Evolutionary conservation across 2,797 vertebrate species (phyloP).

Genomic region (Pantherophis alleghaniensis): DNA sequence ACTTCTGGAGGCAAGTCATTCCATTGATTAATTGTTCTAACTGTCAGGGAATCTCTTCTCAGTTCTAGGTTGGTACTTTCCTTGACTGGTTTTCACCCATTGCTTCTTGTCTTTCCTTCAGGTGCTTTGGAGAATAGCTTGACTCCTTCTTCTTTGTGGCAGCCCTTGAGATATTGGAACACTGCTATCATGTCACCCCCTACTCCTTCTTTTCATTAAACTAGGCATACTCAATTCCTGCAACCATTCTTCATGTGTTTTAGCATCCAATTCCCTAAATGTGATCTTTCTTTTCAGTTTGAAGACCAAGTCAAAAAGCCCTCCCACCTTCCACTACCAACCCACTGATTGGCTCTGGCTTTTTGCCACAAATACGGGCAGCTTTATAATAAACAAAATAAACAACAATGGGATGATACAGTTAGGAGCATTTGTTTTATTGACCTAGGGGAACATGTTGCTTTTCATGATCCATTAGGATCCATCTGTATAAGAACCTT

Average conservation of each 20-base stretch:
- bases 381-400: background rate
- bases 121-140: no score
- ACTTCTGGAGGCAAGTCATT: background rate
- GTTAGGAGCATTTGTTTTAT: background rate
- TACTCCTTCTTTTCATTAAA: no score
- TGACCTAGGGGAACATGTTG: background rate
- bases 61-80: no score
- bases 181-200: no score
- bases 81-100: no score
- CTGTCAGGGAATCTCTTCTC: background rate
- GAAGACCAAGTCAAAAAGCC: background rate
- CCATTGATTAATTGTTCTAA: background rate
- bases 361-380: background rate
- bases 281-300: background rate
- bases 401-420: background rate
- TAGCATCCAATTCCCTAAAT: background rate
- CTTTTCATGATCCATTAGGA: background rate
- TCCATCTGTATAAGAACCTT: background rate
- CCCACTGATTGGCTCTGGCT: background rate
- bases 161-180: no score
- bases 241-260: no score
- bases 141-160: no score
- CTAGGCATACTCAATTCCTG: no score
- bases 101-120: no score
- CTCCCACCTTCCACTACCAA: background rate